phyloP scores from a whole-genome alignment of 2,113 vertebrate species.

The Cinclus cinclus region DNA sequence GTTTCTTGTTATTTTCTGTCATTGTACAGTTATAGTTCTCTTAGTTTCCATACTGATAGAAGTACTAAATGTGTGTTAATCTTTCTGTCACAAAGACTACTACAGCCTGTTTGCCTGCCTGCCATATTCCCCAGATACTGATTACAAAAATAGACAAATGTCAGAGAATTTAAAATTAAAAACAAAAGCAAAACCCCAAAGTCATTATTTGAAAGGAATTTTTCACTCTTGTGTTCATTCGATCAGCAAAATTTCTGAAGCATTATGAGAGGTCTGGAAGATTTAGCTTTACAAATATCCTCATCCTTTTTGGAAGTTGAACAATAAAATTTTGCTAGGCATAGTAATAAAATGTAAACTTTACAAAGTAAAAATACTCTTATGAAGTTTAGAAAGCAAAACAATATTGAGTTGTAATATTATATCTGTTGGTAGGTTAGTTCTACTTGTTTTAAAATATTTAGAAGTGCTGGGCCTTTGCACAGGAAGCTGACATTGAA shows the following conservation, averaged over 20 bases:
- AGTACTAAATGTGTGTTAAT: background rate
- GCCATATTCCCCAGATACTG: background rate
- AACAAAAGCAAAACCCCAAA: rapidly evolving
- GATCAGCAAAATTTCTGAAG: background rate
- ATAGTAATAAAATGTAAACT: background rate
- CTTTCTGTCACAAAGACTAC: background rate
- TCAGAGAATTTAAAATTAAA: background rate
- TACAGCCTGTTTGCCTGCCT: background rate
- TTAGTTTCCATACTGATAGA: background rate
- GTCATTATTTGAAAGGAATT: background rate
- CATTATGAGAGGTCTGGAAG: background rate
- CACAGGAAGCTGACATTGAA: background rate
- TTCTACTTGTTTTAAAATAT: background rate
- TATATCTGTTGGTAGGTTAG: background rate
- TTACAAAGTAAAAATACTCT: background rate
- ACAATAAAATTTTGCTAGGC: background rate
- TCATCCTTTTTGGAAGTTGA: background rate
- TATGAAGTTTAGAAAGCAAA: background rate
- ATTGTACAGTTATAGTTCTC: background rate
- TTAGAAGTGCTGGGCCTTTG: background rate
- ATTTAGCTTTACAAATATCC: background rate
- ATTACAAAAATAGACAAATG: background rate
- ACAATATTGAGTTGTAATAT: background rate
- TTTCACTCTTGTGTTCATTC: background rate
- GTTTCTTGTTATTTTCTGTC: background rate